These are phyloP conservation scores for Gonatopus flavifemur DNA, from an alignment of 1,140 invertebrate species.

Conservation along the genomic window DNA sequence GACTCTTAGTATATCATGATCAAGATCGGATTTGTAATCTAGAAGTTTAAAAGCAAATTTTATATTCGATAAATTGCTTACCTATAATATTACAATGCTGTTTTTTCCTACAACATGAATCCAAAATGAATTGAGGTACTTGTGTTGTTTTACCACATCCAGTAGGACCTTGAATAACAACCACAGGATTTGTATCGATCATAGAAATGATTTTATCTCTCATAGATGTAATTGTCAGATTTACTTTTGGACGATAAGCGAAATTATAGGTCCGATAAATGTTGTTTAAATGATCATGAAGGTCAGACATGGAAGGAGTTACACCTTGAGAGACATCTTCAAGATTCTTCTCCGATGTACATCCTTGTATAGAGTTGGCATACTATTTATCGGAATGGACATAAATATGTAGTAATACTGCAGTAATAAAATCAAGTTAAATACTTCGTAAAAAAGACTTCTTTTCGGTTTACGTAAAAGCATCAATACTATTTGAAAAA, in stretches of 20 bases:
- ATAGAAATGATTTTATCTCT: slow-evolving; percentile 61
- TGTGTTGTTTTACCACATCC: slow-evolving; percentile 79
- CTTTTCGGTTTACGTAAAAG: too few species aligned
- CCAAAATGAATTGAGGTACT: slow-evolving; percentile 84
- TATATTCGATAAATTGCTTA: slow-evolving; percentile 21
- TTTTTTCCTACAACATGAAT: slow-evolving; percentile 65
- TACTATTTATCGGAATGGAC: too few species aligned
- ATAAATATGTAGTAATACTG: too few species aligned
- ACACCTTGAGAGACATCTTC: too few species aligned
- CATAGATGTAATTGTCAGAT: slow-evolving; percentile 25
- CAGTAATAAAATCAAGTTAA: too few species aligned
- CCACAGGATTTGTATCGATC: slow-evolving; percentile 66
- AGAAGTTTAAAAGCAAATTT: neutral
- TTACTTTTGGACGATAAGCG: slow-evolving; percentile 23
- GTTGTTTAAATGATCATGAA: slow-evolving; percentile 32
- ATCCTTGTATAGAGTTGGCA: too few species aligned
- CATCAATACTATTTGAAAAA: too few species aligned
- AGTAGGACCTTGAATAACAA: slow-evolving; percentile 86
- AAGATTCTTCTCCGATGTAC: too few species aligned
- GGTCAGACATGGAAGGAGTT: too few species aligned
- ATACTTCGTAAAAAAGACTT: too few species aligned
- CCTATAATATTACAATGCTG: slow-evolving; percentile 73
- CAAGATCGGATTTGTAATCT: neutral
- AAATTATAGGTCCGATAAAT: slow-evolving; percentile 43
- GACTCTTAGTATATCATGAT: neutral